These are phyloP conservation scores for Agelas oroides DNA, from an alignment of 37 sponge, comb jelly and placozoan species.

Conservation along the genomic window DNA sequence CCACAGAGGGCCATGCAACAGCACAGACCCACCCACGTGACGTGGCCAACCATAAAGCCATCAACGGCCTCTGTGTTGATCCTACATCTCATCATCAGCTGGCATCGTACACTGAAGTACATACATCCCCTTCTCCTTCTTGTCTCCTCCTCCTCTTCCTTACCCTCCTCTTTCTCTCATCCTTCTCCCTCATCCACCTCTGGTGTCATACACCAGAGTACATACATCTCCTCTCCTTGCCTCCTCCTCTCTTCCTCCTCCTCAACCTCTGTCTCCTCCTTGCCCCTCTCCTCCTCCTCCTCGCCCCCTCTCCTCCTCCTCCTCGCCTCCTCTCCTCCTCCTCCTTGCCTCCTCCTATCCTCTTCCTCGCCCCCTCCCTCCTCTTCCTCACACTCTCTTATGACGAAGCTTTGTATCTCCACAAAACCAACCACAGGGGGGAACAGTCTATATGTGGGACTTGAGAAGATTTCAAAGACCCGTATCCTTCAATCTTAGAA, in stretches of 20 bases:
- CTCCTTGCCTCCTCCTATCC: background rate
- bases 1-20: too few species aligned
- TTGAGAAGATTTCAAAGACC: slow-evolving; percentile 60
- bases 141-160: background rate
- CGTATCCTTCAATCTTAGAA: slow-evolving; percentile 48
- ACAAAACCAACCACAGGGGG: slow-evolving; percentile 48
- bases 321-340: background rate
- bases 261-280: background rate
- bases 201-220: too few species aligned
- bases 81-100: slow-evolving; percentile 39
- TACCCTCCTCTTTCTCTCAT: background rate
- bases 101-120: slow-evolving; percentile 68
- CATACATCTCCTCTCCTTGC: background rate
- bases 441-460: slow-evolving; percentile 78
- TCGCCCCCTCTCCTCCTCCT: too few species aligned
- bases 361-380: too few species aligned
- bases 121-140: background rate
- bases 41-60: slow-evolving; percentile 56
- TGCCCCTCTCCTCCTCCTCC: too few species aligned
- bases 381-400: too few species aligned
- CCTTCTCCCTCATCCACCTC: background rate
- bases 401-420: too few species aligned
- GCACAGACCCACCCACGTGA: slow-evolving; percentile 1
- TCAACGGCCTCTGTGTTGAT: slow-evolving; percentile 51
- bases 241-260: background rate